Conservation (phyloP, 2,888 invertebrate species). For the Mamestra brassicae region DNA sequence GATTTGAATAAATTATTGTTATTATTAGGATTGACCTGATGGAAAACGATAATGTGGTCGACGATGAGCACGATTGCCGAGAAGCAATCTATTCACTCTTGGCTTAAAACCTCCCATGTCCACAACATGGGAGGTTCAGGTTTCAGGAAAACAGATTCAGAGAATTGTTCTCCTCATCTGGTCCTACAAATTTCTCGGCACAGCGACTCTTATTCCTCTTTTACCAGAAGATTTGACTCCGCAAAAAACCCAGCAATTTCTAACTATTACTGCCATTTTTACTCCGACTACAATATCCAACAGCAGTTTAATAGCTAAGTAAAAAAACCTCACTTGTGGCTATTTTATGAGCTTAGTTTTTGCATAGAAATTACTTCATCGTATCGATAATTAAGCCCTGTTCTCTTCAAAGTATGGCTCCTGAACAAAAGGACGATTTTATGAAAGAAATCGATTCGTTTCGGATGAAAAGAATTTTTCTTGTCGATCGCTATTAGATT, state of each 20-base stretch:
- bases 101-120: too few relatives aligned
- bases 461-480: constrained; percentile 48
- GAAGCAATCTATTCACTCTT: too few relatives aligned
- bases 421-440: constrained; percentile 46
- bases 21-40: too few relatives aligned
- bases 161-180: too few relatives aligned
- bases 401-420: not conserved
- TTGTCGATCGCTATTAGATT: constrained; percentile 36
- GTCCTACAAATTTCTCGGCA: too few relatives aligned
- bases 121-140: too few relatives aligned
- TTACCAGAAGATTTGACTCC: not conserved
- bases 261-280: not conserved
- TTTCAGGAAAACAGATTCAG: too few relatives aligned
- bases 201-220: not conserved
- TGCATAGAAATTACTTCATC: constrained; percentile 19
- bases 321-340: not conserved
- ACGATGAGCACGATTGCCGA: too few relatives aligned
- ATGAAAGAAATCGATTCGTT: constrained; percentile 53
- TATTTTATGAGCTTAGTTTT: constrained; percentile 9
- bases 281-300: not conserved
- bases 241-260: not conserved
- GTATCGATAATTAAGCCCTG: constrained; percentile 40
- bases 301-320: not conserved
- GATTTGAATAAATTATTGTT: too few relatives aligned
- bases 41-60: too few relatives aligned